Evolutionary conservation across 2,888 invertebrate genomes (phyloP).

Genomic region (Drosophila paucipuncta): DNA sequence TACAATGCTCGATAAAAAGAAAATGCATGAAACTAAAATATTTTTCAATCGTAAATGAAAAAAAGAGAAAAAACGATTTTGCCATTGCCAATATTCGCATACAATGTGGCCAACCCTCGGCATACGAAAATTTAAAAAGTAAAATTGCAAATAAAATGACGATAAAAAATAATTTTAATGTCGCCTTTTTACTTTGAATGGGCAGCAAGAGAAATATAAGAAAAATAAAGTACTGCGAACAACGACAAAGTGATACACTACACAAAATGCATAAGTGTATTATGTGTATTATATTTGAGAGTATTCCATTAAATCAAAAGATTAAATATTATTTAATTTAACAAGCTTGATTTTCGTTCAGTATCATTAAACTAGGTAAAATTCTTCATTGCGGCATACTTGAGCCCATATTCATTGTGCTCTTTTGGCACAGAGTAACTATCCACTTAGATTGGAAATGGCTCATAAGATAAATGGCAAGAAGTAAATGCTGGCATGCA

Average conservation of each 20-base stretch:
- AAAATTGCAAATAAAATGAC: conserved; percentile 70
- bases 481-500: conserved; percentile 50
- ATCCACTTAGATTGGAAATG: conserved; percentile 43
- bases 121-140: conserved; percentile 44
- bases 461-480: conserved; percentile 53
- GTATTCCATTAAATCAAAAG: neutral
- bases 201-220: conserved; percentile 2
- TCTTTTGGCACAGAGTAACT: conserved; percentile 15
- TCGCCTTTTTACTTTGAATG: conserved; percentile 70
- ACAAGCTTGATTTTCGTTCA: neutral
- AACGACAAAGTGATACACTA: conserved; percentile 36
- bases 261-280: rapidly evolving
- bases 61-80: conserved; percentile 16
- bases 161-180: conserved; percentile 81
- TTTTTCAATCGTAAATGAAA: conserved; percentile 59
- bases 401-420: neutral
- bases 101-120: conserved; percentile 49
- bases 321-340: neutral
- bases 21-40: conserved; percentile 62
- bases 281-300: no score
- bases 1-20: conserved; percentile 61
- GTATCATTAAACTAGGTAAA: no score
- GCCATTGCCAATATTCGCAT: conserved; percentile 45
- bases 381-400: no score
- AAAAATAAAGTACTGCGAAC: neutral